Evolutionary conservation across 2,888 invertebrate species (phyloP).

Genomic region (Ypsolopha scabrella): DNA sequence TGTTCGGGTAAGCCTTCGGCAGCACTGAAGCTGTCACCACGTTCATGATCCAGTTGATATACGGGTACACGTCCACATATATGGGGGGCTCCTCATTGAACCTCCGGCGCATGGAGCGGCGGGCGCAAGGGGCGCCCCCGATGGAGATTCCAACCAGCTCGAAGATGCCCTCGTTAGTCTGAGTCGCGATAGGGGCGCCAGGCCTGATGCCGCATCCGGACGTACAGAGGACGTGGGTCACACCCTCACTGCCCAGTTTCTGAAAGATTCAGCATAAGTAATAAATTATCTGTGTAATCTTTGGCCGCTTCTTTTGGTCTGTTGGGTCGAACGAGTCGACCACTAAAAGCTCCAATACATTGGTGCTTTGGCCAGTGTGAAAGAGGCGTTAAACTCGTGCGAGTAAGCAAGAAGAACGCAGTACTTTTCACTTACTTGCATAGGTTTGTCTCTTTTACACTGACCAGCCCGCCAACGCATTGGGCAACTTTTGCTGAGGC

Average conservation of each 20-base stretch:
- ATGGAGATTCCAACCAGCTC: constrained; percentile 45
- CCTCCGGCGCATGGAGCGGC: constrained; percentile 32
- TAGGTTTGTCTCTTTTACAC: too few species aligned
- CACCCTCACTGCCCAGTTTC: constrained; percentile 39
- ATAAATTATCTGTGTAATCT: neutral
- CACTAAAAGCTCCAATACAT: too few species aligned
- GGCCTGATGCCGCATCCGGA: constrained; percentile 49
- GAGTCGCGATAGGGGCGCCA: constrained; percentile 46
- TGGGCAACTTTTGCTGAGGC: too few species aligned
- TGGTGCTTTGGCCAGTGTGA: too few species aligned
- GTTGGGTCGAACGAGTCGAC: too few species aligned
- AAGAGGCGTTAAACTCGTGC: too few species aligned
- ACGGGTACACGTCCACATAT: constrained; percentile 51
- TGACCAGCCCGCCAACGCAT: too few species aligned
- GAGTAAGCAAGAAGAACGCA: too few species aligned
- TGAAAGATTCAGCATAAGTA: constrained; percentile 31
- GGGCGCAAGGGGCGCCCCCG: constrained; percentile 34
- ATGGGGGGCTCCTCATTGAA: constrained; percentile 44
- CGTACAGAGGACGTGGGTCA: constrained; percentile 46
- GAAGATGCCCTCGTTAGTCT: constrained; percentile 35
- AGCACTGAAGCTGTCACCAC: constrained; percentile 40
- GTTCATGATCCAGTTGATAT: constrained; percentile 45
- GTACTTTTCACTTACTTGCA: too few species aligned
- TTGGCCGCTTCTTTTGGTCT: too few species aligned
- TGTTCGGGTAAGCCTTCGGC: constrained; percentile 41